Conservation (phyloP, 1,140 invertebrate species). For the Apis florea region DNA sequence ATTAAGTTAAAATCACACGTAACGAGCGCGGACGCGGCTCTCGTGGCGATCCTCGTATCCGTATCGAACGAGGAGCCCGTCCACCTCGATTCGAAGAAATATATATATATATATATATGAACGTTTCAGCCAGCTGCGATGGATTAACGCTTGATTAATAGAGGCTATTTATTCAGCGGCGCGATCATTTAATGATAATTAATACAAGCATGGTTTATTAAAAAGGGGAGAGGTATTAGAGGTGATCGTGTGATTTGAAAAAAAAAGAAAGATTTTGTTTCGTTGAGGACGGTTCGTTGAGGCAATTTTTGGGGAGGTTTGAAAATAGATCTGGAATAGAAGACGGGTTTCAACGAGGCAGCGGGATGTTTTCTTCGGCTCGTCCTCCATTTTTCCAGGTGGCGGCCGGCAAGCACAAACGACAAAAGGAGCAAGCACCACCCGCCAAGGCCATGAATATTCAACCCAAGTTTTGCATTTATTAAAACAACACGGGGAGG, state of each 20-base stretch:
- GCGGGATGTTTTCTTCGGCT: constrained; percentile 24
- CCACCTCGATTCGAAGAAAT: constrained; percentile 32
- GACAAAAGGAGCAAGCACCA: constrained; percentile 76
- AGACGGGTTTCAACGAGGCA: too few relatives aligned
- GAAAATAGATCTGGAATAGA: background rate
- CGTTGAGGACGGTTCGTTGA: too few relatives aligned
- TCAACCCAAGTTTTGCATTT: constrained; percentile 76
- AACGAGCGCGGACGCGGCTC: constrained; percentile 20
- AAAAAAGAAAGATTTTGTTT: too few relatives aligned
- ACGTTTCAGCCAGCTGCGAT: too few relatives aligned
- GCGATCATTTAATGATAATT: constrained; percentile 38
- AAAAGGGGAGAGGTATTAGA: too few relatives aligned
- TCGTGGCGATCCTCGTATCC: constrained; percentile 2
- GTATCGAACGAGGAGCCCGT: background rate
- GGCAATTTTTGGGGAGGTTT: too few relatives aligned
- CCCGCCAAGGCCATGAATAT: constrained; percentile 74
- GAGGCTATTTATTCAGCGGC: constrained; percentile 32
- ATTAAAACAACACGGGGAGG: constrained; percentile 75
- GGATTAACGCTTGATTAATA: constrained; percentile 47
- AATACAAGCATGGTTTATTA: constrained; percentile 35
- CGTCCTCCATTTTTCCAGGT: constrained; percentile 45
- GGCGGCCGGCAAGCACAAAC: constrained; percentile 54
- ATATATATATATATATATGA: too few relatives aligned
- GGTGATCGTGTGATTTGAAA: too few relatives aligned
- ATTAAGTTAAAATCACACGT: constrained; percentile 52